These are phyloP conservation scores for Philotrypesis tridentata DNA, from an alignment of 1,140 invertebrate species.

Conservation along the genomic window DNA sequence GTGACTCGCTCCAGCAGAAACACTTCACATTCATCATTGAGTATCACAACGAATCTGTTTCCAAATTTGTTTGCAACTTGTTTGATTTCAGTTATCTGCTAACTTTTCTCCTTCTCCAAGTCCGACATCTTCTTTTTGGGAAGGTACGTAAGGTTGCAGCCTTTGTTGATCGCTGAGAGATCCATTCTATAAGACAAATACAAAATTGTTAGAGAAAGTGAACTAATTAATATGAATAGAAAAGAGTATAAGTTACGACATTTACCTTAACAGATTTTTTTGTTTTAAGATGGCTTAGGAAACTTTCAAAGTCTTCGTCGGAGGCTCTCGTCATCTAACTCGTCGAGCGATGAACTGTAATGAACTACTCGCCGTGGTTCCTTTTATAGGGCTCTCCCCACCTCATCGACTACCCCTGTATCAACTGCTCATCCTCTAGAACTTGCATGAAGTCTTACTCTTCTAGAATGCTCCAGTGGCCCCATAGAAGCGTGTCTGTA, in stretches of 20 bases:
- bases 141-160: too few relatives aligned
- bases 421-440: not conserved
- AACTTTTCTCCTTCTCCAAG: too few relatives aligned
- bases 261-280: too few relatives aligned
- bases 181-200: not conserved
- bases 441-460: too few relatives aligned
- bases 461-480: too few relatives aligned
- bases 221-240: too few relatives aligned
- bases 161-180: not conserved
- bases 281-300: not conserved
- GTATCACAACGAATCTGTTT: not conserved
- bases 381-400: not conserved
- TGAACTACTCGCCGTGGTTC: not conserved
- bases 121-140: too few relatives aligned
- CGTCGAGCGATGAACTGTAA: not conserved
- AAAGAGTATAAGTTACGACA: too few relatives aligned
- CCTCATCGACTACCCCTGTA: not conserved
- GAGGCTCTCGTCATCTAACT: not conserved
- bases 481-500: too few relatives aligned
- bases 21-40: not conserved
- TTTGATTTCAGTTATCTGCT: not conserved
- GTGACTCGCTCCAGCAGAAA: not conserved
- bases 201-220: not conserved
- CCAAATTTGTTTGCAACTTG: not conserved
- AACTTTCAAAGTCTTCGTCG: not conserved